Base-by-base conservation (phyloP, 2,888 invertebrate species). In the Chirona hameri region DNA sequence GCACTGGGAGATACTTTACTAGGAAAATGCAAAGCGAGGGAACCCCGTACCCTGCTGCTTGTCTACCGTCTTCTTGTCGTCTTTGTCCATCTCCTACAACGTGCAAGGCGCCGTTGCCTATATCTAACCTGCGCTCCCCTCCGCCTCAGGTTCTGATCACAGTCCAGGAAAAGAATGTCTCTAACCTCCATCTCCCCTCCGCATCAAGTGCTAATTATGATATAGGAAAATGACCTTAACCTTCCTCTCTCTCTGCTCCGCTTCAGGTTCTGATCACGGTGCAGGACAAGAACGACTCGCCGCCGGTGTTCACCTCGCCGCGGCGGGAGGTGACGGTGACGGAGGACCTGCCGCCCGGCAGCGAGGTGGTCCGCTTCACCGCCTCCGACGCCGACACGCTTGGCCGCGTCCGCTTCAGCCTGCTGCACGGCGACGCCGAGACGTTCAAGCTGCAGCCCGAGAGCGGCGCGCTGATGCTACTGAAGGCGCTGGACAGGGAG, bases 101-200 rank as follows among this genome's bases (percentile, higher is more conserved):
- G 39, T 39, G 4, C 4, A 39, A 39, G 7, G 39, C 39, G 39
- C 39, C 39, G 39, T 39, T 39, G 39, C 39, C 39, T 39, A 39
- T 39, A 7, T 39, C 39, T 39, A 39, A 39, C 39, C 39, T 2
- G 39, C 2, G 39, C 39, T 76, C 31, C 18, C 21, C n/a, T 52
- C 52, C 18, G 12, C 81, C 60, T 15, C 92, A 97, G 96, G 94
- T 96, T 86, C 92, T 92, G 88, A 92, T 97, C 86, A 92, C 92
- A 83, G 93, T 97, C 82, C 88, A 94, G 88, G 98, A 98, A 89
- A 94, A 94, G 89, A 98, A 98, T 97, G n/a, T 98, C 98, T 39
- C 39, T 39, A 39, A 39, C 39, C 39, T 39, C 39, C 2, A 7
- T 39, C 39, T 39, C 39, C 7, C 39, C 7, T 39, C 39, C 39